Conservation (phyloP, 2,797 vertebrate genomes). For the Garrulus glandarius region DNA sequence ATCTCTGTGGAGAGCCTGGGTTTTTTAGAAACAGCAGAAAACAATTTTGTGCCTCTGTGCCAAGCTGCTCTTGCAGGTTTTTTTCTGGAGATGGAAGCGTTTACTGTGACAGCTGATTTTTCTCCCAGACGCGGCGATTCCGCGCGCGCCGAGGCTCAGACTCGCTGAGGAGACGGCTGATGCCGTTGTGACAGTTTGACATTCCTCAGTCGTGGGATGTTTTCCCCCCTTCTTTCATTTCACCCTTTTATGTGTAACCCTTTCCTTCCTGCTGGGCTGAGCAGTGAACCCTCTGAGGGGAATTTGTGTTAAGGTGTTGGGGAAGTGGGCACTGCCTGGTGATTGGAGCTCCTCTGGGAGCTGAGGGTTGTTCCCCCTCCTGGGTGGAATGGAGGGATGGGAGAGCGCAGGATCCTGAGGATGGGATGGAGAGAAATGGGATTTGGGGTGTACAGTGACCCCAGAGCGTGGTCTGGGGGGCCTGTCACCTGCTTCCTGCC, state of each 20-base stretch:
- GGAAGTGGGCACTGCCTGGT: background rate
- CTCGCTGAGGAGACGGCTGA: conserved; percentile 46
- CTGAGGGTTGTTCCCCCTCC: background rate
- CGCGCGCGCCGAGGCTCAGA: background rate
- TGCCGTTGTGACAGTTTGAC: conserved; percentile 37
- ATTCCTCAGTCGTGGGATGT: conserved; percentile 12
- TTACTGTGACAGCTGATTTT: background rate
- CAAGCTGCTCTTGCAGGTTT: background rate
- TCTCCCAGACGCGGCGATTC: background rate
- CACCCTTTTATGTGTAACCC: background rate
- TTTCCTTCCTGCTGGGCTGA: background rate
- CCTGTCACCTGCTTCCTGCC: background rate
- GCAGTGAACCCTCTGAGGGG: background rate
- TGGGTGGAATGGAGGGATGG: background rate
- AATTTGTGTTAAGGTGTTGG: background rate
- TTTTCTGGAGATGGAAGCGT: background rate
- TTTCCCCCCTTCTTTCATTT: conserved; percentile 8
- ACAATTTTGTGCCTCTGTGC: background rate
- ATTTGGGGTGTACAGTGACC: background rate
- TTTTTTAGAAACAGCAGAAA: background rate
- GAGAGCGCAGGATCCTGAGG: background rate
- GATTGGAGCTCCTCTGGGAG: background rate
- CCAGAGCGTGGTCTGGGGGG: fast-evolving
- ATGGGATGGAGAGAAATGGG: background rate
- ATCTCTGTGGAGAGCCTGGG: background rate